A percentile compares a stretch with the other conserved stretches of the same genome.
These are phyloP conservation scores for Vultur gryphus DNA, from an alignment of 2,797 vertebrate species.

Conservation along the genomic window DNA sequence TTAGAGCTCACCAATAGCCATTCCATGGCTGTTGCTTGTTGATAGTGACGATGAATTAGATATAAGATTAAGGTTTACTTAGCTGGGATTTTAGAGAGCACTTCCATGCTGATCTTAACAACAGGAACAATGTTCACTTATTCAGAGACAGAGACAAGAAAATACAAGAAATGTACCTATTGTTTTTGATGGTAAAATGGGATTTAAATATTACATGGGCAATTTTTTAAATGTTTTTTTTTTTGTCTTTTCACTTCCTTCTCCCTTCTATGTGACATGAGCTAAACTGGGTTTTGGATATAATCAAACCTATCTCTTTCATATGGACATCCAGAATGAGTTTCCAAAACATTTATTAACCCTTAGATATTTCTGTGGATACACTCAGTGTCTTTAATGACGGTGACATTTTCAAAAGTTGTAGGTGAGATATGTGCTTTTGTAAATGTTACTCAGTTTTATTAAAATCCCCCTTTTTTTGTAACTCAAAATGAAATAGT, in stretches of 20 bases:
- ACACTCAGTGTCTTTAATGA: neutral
- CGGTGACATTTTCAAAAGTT: neutral
- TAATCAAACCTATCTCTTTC: neutral
- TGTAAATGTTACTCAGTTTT: neutral
- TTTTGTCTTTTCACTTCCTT: neutral
- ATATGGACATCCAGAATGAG: neutral
- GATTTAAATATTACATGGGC: neutral
- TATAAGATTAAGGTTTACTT: neutral
- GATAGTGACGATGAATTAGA: neutral
- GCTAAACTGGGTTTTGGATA: neutral
- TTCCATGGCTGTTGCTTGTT: neutral
- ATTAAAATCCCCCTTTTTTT: neutral
- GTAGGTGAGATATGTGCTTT: neutral
- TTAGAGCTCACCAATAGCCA: neutral
- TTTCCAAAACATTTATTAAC: neutral
- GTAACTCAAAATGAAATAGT: neutral
- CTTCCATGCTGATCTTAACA: neutral
- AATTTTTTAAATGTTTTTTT: neutral
- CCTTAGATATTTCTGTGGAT: neutral
- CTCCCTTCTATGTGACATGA: neutral
- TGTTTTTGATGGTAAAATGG: neutral
- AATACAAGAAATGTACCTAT: neutral
- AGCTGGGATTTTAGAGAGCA: neutral
- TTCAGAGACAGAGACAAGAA: neutral
- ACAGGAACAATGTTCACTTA: neutral